phyloP scores from a whole-genome alignment of 2,888 invertebrate species.

The Monoplex corrugatus region DNA sequence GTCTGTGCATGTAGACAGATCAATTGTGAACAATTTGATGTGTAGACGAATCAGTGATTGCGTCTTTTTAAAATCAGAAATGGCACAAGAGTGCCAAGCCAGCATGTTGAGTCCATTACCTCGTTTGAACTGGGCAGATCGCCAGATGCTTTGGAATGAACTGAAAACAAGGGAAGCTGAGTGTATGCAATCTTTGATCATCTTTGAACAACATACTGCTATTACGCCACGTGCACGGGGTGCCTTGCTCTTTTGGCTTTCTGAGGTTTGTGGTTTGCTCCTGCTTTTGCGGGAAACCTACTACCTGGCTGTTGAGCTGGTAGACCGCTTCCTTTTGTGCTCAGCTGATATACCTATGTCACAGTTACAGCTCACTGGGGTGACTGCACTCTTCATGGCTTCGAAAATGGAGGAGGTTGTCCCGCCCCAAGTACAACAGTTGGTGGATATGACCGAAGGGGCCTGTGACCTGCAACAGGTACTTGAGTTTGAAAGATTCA shows the following conservation, averaged over 20 bases:
- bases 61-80: too few species aligned
- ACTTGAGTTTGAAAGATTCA: constrained; percentile 88
- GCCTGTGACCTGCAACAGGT: constrained; percentile 95
- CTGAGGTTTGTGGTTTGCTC: constrained; percentile 94
- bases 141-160: background rate
- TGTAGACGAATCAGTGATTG: too few species aligned
- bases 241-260: constrained; percentile 16
- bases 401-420: constrained; percentile 98
- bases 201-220: background rate
- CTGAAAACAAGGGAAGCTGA: constrained; percentile 13
- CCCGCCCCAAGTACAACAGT: constrained; percentile 96
- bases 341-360: constrained; percentile 89
- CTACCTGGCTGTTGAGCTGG: constrained; percentile 95
- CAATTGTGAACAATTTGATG: too few species aligned
- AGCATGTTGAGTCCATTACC: background rate
- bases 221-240: constrained; percentile 1
- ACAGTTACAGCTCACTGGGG: constrained; percentile 95
- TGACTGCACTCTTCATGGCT: constrained; percentile 97
- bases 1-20: too few species aligned
- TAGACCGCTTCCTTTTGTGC: constrained; percentile 93
- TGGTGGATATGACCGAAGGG: constrained; percentile 99
- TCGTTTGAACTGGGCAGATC: constrained; percentile 20
- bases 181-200: background rate
- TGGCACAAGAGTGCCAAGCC: background rate
- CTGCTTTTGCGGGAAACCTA: constrained; percentile 97